Evolutionary conservation across 2,888 invertebrate genomes (phyloP).

Genomic region (Callosobruchus maculatus): DNA sequence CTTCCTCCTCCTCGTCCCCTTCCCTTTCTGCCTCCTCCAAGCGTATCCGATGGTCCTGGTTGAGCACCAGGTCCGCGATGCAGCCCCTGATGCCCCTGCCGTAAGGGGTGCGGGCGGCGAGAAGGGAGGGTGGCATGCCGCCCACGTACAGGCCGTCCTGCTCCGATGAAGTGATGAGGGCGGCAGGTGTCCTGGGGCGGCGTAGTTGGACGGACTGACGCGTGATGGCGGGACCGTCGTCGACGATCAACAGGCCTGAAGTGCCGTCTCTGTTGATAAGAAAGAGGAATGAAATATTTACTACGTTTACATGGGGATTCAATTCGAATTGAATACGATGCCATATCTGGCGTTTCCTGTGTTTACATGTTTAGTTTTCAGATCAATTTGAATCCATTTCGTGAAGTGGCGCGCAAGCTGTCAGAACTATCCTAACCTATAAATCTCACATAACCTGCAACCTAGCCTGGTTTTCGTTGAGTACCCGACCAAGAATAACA

Average conservation of each 20-base stretch:
- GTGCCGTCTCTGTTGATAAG: slow-evolving; percentile 68
- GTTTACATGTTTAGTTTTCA: too few relatives aligned
- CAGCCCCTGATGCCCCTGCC: slow-evolving; percentile 59
- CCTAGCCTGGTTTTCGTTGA: too few relatives aligned
- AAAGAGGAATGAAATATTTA: too few relatives aligned
- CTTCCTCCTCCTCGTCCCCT: background rate
- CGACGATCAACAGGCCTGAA: slow-evolving; percentile 84
- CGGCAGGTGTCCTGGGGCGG: slow-evolving; percentile 15
- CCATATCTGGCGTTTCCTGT: too few relatives aligned
- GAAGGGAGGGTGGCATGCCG: slow-evolving; percentile 43
- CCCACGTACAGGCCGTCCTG: slow-evolving; percentile 88
- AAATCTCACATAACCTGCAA: too few relatives aligned
- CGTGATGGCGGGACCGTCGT: slow-evolving; percentile 76
- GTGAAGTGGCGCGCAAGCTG: too few relatives aligned
- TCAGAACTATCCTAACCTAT: too few relatives aligned
- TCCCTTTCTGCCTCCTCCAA: background rate
- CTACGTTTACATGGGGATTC: too few relatives aligned
- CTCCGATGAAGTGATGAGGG: slow-evolving; percentile 45
- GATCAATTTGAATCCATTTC: too few relatives aligned
- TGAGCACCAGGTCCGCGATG: slow-evolving; percentile 60
- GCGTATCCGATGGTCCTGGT: slow-evolving; percentile 53
- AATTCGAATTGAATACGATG: too few relatives aligned
- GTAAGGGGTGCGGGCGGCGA: slow-evolving; percentile 50
- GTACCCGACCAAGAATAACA: too few relatives aligned
- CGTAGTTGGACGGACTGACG: slow-evolving; percentile 76